These are phyloP conservation scores for Adela reaumurella DNA, from an alignment of 2,888 invertebrate genomes.

Conservation along the genomic window DNA sequence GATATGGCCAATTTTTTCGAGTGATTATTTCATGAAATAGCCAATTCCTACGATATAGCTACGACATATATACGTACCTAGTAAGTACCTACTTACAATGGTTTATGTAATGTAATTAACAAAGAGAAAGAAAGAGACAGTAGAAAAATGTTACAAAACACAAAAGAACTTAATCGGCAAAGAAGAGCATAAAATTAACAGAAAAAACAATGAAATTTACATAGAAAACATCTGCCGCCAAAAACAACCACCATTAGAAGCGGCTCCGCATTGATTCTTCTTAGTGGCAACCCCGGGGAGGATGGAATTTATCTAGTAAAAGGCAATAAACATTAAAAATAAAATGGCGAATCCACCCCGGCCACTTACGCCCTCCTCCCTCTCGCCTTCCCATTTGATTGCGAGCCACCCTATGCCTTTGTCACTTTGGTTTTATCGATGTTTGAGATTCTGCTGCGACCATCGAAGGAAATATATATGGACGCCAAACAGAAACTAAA, in stretches of 20 bases:
- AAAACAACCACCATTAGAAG: constrained; percentile 23
- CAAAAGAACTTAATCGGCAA: constrained; percentile 46
- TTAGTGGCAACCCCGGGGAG: constrained; percentile 34
- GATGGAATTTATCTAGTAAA: constrained; percentile 40
- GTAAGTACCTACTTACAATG: no score
- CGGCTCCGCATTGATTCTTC: constrained; percentile 41
- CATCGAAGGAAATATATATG: no score
- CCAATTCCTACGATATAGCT: constrained; percentile 36
- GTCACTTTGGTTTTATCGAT: no score
- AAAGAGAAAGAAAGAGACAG: no score
- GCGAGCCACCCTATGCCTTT: not conserved
- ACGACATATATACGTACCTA: no score
- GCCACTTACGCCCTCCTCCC: not conserved
- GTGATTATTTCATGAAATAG: no score
- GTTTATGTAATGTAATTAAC: no score
- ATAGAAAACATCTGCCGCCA: constrained; percentile 52
- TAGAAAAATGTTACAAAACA: no score
- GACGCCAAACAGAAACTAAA: no score
- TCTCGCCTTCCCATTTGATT: not conserved
- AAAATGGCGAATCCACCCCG: constrained; percentile 42
- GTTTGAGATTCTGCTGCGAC: no score
- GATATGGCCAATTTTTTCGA: no score
- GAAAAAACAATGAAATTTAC: constrained; percentile 57
- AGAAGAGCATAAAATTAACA: constrained; percentile 47
- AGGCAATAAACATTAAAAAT: constrained; percentile 52